Evolutionary conservation across 2,797 vertebrate species (phyloP), one percentile per base, ranked within the genome.

Genomic region (Enteromius anoplus): DNA sequence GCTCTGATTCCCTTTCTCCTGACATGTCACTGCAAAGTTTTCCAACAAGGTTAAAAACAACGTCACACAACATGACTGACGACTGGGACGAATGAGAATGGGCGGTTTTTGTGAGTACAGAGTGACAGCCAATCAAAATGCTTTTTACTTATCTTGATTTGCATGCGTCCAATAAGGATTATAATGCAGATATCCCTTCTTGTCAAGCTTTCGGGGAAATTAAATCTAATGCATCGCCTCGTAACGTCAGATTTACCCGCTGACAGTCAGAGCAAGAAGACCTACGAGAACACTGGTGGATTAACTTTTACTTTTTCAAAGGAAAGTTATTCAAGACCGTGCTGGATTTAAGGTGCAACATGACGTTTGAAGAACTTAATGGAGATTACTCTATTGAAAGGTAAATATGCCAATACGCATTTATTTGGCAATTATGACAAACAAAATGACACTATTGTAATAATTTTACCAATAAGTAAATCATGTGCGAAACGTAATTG

Each of bases 301-400:
- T 75, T 76, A 60, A 58, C 32, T 11, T 7, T 26, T 12, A 45
- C 3, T 45, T 7, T 55, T 45, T 19, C 10, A 47, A 62, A 29
- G 49, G 10, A 45, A 53, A 34, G 34, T 37, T 15, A 55, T 45
- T 55, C 45, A 62, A 64, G 2, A 64, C 26, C 65, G 79, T 76
- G 7, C 91, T 91, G 91, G 92, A 94, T 91, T 95, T 87, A 88
- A 93, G 45, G 77, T 92, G 93, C 95, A 96, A 86, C 85, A 98
- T 98, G 97, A 98, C 97, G 69, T 91, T 98, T 95, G 97, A 98
- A 91, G 97, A 98, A 89, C 90, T 96, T 86, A 94, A 88, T 87
- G 93, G 95, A 64, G 95, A 96, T 91, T 96, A 94, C 21, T 95
- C 95, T 90, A 94, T 95, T 53, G 94, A 95, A 89, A 94, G 94